phyloP scores from a whole-genome alignment of 2,797 vertebrate species.

The Telmatherina bonti region DNA sequence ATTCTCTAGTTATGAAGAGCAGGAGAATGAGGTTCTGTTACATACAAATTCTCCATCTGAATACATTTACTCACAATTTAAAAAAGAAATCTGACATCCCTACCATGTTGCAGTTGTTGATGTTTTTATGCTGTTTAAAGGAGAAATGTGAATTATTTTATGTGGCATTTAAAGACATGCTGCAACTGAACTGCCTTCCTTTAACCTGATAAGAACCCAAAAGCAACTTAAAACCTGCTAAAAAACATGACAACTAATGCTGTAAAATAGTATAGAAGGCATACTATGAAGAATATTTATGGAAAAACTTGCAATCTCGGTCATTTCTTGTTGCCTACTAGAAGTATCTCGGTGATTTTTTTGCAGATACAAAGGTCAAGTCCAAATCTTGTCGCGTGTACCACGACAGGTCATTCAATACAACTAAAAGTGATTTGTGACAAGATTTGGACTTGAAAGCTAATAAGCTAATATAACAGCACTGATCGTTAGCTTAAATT shows the following conservation, averaged over 20 bases:
- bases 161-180: neutral
- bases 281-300: neutral
- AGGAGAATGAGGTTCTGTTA: neutral
- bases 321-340: neutral
- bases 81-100: neutral
- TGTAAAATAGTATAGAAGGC: neutral
- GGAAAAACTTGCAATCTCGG: neutral
- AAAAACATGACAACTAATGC: neutral
- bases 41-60: neutral
- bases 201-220: neutral
- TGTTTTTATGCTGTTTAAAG: neutral
- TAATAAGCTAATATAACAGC: too few species aligned
- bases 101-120: neutral
- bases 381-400: too few species aligned
- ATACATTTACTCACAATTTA: constrained; percentile 7
- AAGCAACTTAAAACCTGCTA: neutral
- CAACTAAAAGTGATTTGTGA: too few species aligned
- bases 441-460: too few species aligned
- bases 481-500: too few species aligned
- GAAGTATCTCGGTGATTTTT: neutral
- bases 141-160: neutral
- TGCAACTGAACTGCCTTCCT: neutral
- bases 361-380: neutral
- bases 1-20: neutral
- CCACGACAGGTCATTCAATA: too few species aligned